Conservation (phyloP, 2,888 invertebrate genomes). For the Sussaba pulchella region DNA sequence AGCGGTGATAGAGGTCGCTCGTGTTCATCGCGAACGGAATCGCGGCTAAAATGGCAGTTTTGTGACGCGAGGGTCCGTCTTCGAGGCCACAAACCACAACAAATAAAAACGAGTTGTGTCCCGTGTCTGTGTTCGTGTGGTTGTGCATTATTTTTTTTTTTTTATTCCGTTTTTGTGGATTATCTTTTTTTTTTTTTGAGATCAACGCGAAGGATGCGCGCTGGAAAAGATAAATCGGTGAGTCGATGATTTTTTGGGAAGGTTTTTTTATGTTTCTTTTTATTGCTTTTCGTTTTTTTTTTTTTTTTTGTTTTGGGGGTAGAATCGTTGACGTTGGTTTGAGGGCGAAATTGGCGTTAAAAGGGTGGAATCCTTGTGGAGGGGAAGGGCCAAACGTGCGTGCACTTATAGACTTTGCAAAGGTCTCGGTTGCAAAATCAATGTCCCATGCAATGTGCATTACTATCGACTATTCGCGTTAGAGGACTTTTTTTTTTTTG, state of each 20-base stretch:
- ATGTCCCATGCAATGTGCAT: slow-evolving; percentile 41
- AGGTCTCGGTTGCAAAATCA: slow-evolving; percentile 64
- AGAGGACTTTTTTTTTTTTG: too few relatives aligned
- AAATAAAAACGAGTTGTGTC: too few relatives aligned
- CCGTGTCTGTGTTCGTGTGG: too few relatives aligned
- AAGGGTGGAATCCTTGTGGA: too few relatives aligned
- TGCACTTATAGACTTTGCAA: too few relatives aligned
- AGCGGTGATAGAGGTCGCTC: slow-evolving; percentile 55
- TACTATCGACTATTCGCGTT: not conserved
- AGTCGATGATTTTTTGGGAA: slow-evolving; percentile 41
- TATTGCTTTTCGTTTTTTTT: too few relatives aligned
- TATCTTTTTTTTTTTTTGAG: slow-evolving; percentile 16
- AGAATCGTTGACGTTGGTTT: slow-evolving; percentile 49
- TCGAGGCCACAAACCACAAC: slow-evolving; percentile 60
- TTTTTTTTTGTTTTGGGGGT: not conserved
- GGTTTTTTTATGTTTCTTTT: not conserved
- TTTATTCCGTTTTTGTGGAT: not conserved
- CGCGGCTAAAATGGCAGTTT: slow-evolving; percentile 74
- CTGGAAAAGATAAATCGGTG: slow-evolving; percentile 69
- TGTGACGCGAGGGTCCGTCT: slow-evolving; percentile 71
- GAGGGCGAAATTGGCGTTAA: too few relatives aligned
- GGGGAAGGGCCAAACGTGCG: too few relatives aligned
- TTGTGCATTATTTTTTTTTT: slow-evolving; percentile 25
- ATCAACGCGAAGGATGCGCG: slow-evolving; percentile 69
- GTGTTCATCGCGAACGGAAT: slow-evolving; percentile 58